A percentile compares a stretch with the other conserved stretches of the same genome.
phyloP scores from a whole-genome alignment of 2,888 invertebrate species.

The Spisula subtruncata region DNA sequence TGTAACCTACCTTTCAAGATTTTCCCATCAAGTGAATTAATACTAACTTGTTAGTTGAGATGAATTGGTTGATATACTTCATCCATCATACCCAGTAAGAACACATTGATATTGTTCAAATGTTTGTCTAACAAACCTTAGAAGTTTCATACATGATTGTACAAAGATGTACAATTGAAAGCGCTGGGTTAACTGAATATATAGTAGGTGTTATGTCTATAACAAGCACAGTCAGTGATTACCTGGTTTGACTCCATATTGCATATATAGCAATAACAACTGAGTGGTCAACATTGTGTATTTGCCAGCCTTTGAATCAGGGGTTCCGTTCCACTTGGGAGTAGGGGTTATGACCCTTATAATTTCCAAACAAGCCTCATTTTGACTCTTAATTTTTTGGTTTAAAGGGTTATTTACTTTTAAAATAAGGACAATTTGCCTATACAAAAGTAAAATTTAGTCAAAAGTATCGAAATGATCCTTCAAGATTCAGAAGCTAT shows the following conservation, averaged over 20 bases:
- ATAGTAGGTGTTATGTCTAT: neutral
- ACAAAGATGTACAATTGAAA: neutral
- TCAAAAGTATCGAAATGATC: no score
- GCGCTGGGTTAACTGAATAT: neutral
- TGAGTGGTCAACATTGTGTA: no score
- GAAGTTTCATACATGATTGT: neutral
- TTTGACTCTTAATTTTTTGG: no score
- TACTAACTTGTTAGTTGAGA: neutral
- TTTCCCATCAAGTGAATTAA: neutral
- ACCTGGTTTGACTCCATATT: neutral
- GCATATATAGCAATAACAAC: no score
- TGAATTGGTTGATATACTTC: neutral
- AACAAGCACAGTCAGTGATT: neutral
- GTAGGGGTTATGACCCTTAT: no score
- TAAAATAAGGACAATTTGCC: no score
- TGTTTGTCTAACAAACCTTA: neutral
- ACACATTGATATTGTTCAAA: neutral
- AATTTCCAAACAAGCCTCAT: no score
- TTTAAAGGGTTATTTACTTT: no score
- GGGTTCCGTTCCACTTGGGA: no score
- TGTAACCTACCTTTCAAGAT: neutral
- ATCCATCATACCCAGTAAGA: neutral
- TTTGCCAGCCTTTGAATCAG: no score
- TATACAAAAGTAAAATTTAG: no score
- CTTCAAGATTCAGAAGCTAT: no score